These are phyloP conservation scores for Myxocyprinus asiaticus DNA, from an alignment of 2,113 vertebrate species.

Conservation along the genomic window DNA sequence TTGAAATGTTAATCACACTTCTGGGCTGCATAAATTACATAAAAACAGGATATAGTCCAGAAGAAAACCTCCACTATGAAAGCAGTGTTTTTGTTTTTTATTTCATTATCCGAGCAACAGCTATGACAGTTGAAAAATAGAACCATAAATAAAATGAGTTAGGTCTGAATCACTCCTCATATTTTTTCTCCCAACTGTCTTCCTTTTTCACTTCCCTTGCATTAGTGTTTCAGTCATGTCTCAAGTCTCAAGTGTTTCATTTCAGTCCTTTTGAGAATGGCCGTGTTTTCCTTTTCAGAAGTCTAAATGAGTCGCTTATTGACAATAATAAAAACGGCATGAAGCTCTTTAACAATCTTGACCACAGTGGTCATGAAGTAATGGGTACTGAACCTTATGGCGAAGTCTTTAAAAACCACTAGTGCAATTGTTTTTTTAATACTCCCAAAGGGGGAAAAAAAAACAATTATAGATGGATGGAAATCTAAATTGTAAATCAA, in stretches of 20 bases:
- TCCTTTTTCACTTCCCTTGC: neutral
- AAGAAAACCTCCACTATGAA: conserved; percentile 41
- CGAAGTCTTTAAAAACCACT: conserved; percentile 50
- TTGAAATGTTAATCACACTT: conserved; percentile 45
- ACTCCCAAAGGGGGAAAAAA: neutral
- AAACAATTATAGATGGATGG: conserved; percentile 53
- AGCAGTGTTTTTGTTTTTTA: conserved; percentile 15
- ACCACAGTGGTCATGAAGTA: conserved; percentile 59
- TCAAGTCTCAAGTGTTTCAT: conserved; percentile 7
- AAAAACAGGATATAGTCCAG: conserved; percentile 41
- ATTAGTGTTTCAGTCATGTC: neutral
- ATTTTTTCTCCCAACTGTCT: neutral
- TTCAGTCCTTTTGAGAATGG: conserved; percentile 8
- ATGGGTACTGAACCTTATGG: conserved; percentile 62
- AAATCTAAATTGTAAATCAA: conserved; percentile 55
- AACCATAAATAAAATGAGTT: neutral
- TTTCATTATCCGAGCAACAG: neutral
- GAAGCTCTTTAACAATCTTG: conserved; percentile 49
- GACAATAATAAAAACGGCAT: conserved; percentile 61
- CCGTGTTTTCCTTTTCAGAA: conserved; percentile 35
- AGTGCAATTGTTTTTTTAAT: conserved; percentile 47
- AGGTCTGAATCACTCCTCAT: neutral
- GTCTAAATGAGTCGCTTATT: conserved; percentile 52
- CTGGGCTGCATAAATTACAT: conserved; percentile 43
- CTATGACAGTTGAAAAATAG: neutral